A percentile compares a stretch with the other conserved stretches of the same genome.
phyloP scores from a whole-genome alignment of 1,140 invertebrate species.

The Drosophila baimaii region DNA sequence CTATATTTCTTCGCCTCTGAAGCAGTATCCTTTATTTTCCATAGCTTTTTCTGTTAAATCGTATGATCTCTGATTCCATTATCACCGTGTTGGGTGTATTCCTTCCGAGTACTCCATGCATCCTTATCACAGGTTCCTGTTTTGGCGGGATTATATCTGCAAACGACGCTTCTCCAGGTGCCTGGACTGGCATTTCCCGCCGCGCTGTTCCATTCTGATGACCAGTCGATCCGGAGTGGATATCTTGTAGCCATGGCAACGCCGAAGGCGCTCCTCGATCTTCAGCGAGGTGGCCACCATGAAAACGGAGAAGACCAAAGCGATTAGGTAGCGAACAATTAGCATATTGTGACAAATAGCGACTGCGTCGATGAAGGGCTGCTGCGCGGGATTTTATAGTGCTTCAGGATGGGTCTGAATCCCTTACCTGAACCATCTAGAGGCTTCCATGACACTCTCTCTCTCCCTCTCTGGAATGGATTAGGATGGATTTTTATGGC shows the following conservation, averaged over 20 bases:
- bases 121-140: conserved; percentile 7
- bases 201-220: conserved; percentile 50
- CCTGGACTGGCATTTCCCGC: conserved; percentile 11
- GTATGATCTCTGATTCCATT: not conserved
- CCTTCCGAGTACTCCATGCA: not conserved
- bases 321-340: conserved; percentile 70
- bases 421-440: conserved; percentile 32
- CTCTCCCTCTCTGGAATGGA: no score
- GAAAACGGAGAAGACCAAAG: conserved; percentile 71
- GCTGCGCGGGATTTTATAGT: conserved; percentile 58
- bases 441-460: not conserved
- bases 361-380: conserved; percentile 33
- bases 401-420: not conserved
- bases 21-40: conserved; percentile 18
- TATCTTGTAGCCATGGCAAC: conserved; percentile 55
- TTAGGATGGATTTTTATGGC: conserved; percentile 43
- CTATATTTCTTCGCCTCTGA: conserved; percentile 19
- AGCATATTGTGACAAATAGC: conserved; percentile 54
- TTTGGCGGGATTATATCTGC: conserved; percentile 18
- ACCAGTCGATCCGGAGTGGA: conserved; percentile 72
- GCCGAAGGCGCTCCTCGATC: conserved; percentile 55
- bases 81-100: conserved; percentile 20
- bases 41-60: not conserved
- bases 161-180: conserved; percentile 46
- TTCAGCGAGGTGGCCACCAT: conserved; percentile 70